Conservation (phyloP, 2,888 invertebrate species). For the Hypercompe scribonia region DNA sequence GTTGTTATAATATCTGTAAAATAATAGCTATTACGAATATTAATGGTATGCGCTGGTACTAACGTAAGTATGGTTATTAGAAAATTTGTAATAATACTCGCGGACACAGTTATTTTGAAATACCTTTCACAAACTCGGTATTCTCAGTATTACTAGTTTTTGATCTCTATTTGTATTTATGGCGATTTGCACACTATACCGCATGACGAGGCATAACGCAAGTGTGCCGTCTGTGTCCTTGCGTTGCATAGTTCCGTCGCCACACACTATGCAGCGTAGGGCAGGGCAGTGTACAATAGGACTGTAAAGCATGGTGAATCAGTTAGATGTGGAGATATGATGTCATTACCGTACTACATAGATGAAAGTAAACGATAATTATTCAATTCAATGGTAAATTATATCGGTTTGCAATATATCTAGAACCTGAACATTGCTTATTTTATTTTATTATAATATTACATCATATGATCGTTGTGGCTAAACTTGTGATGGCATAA, state of each 20-base stretch:
- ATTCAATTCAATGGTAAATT: no score
- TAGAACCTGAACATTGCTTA: no score
- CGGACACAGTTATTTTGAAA: no score
- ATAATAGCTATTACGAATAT: neutral
- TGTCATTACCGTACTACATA: no score
- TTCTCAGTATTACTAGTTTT: neutral
- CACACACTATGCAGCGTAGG: no score
- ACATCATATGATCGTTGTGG: no score
- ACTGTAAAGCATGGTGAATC: neutral
- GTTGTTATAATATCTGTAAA: neutral
- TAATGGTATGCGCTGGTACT: neutral
- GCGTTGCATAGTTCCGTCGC: no score
- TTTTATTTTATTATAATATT: no score
- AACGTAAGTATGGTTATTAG: neutral
- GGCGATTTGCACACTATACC: neutral
- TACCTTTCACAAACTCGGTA: neutral
- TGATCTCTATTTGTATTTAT: neutral
- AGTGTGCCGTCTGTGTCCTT: no score
- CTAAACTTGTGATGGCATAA: no score
- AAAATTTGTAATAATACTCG: neutral
- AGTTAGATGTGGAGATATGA: neutral
- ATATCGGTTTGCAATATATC: no score
- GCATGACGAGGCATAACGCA: no score
- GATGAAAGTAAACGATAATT: neutral
- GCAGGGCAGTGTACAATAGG: neutral